Evolutionary conservation across 2,797 vertebrate species (phyloP).

Genomic region (Menidia menidia): DNA sequence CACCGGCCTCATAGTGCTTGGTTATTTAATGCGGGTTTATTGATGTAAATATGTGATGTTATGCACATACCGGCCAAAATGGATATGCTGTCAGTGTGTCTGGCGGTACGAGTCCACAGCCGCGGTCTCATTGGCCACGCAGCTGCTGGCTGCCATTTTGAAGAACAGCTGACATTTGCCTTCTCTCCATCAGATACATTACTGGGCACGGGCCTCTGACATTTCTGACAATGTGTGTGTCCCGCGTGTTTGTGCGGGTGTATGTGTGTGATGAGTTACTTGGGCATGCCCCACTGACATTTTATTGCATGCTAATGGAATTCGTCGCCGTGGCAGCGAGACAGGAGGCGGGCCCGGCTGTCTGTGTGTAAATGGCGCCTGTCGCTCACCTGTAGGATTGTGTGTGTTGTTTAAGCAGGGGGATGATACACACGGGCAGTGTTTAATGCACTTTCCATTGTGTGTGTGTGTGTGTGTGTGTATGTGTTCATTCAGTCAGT

Average conservation of each 20-base stretch:
- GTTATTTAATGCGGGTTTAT: constrained; percentile 17
- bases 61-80: constrained; percentile 8
- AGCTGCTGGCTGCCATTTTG: constrained; percentile 79
- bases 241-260: constrained; percentile 24
- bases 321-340: constrained; percentile 72
- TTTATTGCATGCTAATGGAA: constrained; percentile 80
- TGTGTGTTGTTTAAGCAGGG: constrained; percentile 21
- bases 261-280: constrained; percentile 64
- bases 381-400: constrained; percentile 67
- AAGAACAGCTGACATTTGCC: constrained; percentile 82
- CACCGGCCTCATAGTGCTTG: neutral
- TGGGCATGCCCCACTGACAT: constrained; percentile 77
- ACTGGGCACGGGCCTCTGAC: constrained; percentile 77
- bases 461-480: constrained; percentile 6
- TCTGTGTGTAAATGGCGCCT: constrained; percentile 69
- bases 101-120: constrained; percentile 46
- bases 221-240: constrained; percentile 69
- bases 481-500: constrained; percentile 43
- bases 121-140: constrained; percentile 44
- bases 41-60: constrained; percentile 7
- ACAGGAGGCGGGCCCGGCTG: constrained; percentile 55
- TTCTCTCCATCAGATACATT: constrained; percentile 78
- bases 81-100: constrained; percentile 37
- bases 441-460: constrained; percentile 17
- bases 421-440: constrained; percentile 11